Base-by-base conservation (phyloP, 2,888 invertebrate genomes). In the Thereva unica region DNA sequence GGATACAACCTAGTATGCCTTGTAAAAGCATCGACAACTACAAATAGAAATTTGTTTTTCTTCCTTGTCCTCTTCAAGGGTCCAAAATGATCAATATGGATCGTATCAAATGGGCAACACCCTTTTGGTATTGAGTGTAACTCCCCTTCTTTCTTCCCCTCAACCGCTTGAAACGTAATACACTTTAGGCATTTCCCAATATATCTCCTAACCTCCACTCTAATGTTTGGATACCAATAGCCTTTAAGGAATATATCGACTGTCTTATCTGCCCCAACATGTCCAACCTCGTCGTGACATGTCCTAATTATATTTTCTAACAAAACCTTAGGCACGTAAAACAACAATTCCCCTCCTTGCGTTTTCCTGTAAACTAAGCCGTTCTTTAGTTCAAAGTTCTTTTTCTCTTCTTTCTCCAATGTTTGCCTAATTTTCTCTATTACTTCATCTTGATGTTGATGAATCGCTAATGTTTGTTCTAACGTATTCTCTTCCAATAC, bases 21-120 rank as follows among this genome's bases (percentile, higher is more conserved):
- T 0, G 77, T 78, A 52, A 78, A 80, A 0, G 70, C 77, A 66
- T 81, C 78, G 0, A 81, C 73, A 4, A 76, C 67, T 1, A 74
- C 73, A 4, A 81, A 67, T n/a, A 80, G 64, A 40, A 80, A 70
- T 8, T 70, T 70, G 56, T 78, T 78, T 38, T 73, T 72, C 0
- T 56, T 68, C 12, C 66, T 72, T 47, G 73, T 76, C 52, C 67
- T 35, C 23, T 23, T 23, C 23, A 23, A 2, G 2, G 23, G 23
- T 23, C 23, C 23, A 23, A 23, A 23, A 23, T 70, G 66, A 34
- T 70, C 69, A 5, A 67, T 63, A 47, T 71, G 71, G n/a, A 69
- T 6, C 1, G 64, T 64, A 7, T 59, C 47, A 35, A 76, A 75
- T 10, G 74, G 75, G 10, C 69, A 8, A 5, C 71, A 69, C 4